Base-by-base conservation (phyloP, 2,113 vertebrate genomes). In the Pedetes capensis region DNA sequence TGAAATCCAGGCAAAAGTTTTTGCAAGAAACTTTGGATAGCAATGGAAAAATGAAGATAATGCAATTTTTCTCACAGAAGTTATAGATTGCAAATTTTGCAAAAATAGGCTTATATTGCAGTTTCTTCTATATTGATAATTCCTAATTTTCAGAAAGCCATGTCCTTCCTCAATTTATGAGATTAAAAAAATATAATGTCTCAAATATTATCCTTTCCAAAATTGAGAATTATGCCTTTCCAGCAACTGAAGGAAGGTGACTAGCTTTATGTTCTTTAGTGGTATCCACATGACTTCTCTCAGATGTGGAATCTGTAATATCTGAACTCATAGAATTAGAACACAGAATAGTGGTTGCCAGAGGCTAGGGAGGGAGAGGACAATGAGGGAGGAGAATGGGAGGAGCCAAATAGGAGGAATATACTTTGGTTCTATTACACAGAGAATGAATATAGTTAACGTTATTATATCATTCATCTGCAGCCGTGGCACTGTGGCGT, bases 81-180 rank as follows among this genome's bases (percentile, higher is more conserved):
- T 59, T 49, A 1, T 78, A 68, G 11, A 39, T 51, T 93, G 1
- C 55, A 0, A 29, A 61, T 64, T 94, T 83, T 90, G 22, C n/a
- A 64, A 57, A 93, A 76, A 72, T 76, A 57, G 66, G 72, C 34
- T 14, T 47, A 51, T n/a, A 1, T 92, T 81, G 4, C 1, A 84
- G 34, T 78, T 89, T 44, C n/a, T 14, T 63, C 25, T 59, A 20
- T 87, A 44, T 61, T 23, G 55, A 0, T 85, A 5, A 80, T 25
- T 92, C 37, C n/a, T 94, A 22, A 22, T n/a, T 81, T 80, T 95
- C 66, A 84, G 47, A 88, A 96, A 55, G 3, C 49, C 37, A 3
- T 76, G 13, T 47, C 7, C 29, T 89, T 47, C 14, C 20, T 91
- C n/a, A 74, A 18, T 51, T 93, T 42, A 89, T 57, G 71, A 64